These are phyloP conservation scores for Sinosuthora webbiana DNA, from an alignment of 2,113 vertebrate species.

Conservation along the genomic window DNA sequence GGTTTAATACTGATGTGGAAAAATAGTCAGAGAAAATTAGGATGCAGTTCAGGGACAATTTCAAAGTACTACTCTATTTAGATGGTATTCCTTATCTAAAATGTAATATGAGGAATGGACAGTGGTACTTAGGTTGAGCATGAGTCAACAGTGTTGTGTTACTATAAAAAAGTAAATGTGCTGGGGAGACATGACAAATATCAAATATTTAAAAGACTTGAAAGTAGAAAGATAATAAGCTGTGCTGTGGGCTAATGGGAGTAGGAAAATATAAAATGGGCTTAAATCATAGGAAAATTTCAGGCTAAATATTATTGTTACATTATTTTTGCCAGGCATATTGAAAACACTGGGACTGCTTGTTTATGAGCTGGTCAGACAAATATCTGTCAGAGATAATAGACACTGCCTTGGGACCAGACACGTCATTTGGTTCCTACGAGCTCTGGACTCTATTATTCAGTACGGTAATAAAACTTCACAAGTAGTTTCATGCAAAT, in stretches of 20 bases:
- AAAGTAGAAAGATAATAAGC: not conserved
- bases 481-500: not conserved
- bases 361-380: not conserved
- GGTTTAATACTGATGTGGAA: not conserved
- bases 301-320: not conserved
- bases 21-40: constrained; percentile 1
- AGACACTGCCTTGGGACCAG: not conserved
- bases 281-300: constrained; percentile 6
- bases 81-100: constrained; percentile 19
- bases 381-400: not conserved
- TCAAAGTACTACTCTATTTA: not conserved
- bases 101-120: not conserved
- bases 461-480: constrained; percentile 4
- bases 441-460: not conserved
- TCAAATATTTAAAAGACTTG: not conserved
- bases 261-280: not conserved
- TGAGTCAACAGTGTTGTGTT: not conserved
- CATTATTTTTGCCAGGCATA: not conserved
- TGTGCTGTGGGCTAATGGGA: not conserved
- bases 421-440: not conserved
- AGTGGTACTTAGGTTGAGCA: not conserved
- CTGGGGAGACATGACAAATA: not conserved
- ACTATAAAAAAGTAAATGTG: not conserved
- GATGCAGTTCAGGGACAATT: not conserved
- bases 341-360: not conserved